Conservation (phyloP, 1,140 invertebrate genomes). For the Lerema accius region DNA sequence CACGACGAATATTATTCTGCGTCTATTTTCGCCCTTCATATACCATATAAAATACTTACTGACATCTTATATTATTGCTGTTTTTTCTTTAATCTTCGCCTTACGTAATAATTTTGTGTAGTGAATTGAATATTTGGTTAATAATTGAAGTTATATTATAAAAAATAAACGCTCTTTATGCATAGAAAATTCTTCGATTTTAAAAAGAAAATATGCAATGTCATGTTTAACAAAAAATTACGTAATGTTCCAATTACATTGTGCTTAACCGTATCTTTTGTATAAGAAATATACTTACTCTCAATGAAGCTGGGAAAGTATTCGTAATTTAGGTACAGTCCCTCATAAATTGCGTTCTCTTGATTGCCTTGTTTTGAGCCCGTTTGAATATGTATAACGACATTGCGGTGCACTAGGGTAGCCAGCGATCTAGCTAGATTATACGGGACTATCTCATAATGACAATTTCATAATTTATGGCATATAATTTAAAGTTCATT, state of each 20-base stretch:
- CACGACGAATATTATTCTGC: conserved; percentile 3
- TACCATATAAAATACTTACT: too few relatives aligned
- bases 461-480: conserved; percentile 1
- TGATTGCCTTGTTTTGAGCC: conserved; percentile 35
- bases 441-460: conserved; percentile 8
- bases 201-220: too few relatives aligned
- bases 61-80: too few relatives aligned
- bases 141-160: too few relatives aligned
- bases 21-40: neutral
- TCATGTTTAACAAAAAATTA: too few relatives aligned
- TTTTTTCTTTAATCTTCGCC: too few relatives aligned
- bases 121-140: too few relatives aligned
- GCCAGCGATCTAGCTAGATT: conserved; percentile 12
- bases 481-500: conserved; percentile 1
- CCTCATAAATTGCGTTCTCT: conserved; percentile 33
- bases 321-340: conserved; percentile 34
- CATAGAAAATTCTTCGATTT: too few relatives aligned
- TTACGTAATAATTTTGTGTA: too few relatives aligned
- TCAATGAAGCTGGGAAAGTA: conserved; percentile 10
- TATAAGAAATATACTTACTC: conserved; percentile 7
- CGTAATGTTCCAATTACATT: too few relatives aligned
- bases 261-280: conserved; percentile 9
- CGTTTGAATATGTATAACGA: conserved; percentile 36
- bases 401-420: conserved; percentile 20
- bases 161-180: too few relatives aligned